Conservation (phyloP, 2,113 vertebrate genomes). For the Phaethornis superciliosus region DNA sequence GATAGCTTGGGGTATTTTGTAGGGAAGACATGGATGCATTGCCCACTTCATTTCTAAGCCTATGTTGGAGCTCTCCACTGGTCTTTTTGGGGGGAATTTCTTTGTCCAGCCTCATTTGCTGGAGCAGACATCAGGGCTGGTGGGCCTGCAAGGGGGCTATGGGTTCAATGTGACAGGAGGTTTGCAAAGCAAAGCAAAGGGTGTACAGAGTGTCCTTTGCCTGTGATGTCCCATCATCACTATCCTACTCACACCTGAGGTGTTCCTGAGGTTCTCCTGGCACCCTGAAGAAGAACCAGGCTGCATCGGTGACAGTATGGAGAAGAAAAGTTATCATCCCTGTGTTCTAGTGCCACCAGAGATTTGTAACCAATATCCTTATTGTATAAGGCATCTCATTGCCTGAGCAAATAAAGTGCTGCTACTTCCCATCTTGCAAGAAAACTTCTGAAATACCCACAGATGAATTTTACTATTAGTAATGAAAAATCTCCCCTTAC, state of each 20-base stretch:
- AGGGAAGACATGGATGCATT: not conserved
- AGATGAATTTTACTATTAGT: not conserved
- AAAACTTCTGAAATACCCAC: conserved; percentile 3
- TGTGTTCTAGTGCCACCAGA: not conserved
- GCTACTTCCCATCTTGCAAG: not conserved
- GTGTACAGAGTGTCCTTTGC: rapidly evolving
- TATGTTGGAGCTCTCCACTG: rapidly evolving
- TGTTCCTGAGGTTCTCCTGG: not conserved
- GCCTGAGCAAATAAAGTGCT: not conserved
- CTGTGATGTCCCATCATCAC: rapidly evolving
- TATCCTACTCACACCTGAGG: not conserved
- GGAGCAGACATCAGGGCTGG: rapidly evolving
- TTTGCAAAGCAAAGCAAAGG: not conserved
- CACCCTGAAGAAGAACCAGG: too few species aligned
- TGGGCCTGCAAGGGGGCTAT: not conserved
- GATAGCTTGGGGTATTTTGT: not conserved
- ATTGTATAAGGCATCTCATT: not conserved
- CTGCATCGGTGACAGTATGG: rapidly evolving
- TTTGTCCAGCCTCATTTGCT: rapidly evolving
- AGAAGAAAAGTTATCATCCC: not conserved
- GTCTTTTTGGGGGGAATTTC: not conserved
- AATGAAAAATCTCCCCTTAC: not conserved
- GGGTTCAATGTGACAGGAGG: rapidly evolving
- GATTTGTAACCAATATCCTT: not conserved
- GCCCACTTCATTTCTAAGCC: not conserved